A percentile compares a stretch with the other conserved stretches of the same genome.
phyloP scores from a whole-genome alignment of 2,113 vertebrate species.

The Forbesichthys agassizii region DNA sequence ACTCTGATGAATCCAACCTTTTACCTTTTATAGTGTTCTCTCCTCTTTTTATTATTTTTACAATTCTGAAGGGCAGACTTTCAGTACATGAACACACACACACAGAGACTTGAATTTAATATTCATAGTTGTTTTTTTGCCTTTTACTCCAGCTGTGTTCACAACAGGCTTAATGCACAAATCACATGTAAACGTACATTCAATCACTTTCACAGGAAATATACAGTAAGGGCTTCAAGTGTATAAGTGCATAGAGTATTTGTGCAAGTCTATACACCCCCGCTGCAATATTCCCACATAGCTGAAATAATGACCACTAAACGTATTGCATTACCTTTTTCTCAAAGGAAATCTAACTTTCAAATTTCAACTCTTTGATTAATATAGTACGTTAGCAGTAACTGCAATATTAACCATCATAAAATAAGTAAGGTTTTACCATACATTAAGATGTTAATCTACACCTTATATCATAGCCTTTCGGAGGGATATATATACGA shows the following conservation, averaged over 20 bases:
- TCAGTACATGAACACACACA: neutral
- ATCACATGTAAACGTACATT: constrained; percentile 3
- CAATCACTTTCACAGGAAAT: constrained; percentile 15
- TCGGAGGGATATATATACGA: constrained; percentile 23
- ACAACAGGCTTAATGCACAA: constrained; percentile 20
- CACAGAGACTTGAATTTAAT: constrained; percentile 4
- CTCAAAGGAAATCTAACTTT: neutral
- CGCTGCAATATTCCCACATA: neutral
- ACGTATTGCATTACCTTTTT: constrained; percentile 1
- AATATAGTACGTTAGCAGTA: neutral
- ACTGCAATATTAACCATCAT: constrained; percentile 3
- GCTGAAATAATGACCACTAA: too few relatives aligned
- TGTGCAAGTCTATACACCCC: neutral
- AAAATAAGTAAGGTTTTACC: constrained; percentile 7
- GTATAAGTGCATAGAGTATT: neutral
- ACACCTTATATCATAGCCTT: constrained; percentile 27
- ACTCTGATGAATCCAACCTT: too few relatives aligned
- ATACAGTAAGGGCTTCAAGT: neutral
- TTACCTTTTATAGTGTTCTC: constrained; percentile 3
- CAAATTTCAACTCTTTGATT: too few relatives aligned
- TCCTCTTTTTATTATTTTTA: constrained; percentile 21
- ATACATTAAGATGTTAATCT: constrained; percentile 24
- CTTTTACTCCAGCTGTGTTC: constrained; percentile 18
- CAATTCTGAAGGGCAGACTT: constrained; percentile 12
- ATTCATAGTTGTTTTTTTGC: constrained; percentile 21